Evolutionary conservation across 1,140 invertebrate genomes (phyloP).

Genomic region (Lethrus apterus): DNA sequence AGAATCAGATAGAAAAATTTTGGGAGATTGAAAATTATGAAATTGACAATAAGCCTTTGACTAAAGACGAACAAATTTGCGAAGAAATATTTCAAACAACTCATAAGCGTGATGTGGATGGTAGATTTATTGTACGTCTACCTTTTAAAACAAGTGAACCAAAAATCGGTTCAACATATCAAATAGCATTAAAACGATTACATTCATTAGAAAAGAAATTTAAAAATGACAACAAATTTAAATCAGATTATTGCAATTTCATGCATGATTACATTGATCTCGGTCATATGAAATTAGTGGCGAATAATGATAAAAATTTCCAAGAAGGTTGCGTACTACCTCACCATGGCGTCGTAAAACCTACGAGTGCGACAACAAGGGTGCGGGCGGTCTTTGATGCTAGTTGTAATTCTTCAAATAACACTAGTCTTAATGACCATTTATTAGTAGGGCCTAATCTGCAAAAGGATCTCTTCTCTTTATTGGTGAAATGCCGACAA

Average conservation of each 20-base stretch:
- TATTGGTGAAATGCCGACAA: constrained; percentile 29
- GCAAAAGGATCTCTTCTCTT: constrained; percentile 26
- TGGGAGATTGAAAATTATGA: constrained; percentile 4
- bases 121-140: constrained; percentile 22
- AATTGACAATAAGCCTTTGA: not conserved
- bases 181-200: constrained; percentile 9
- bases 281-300: constrained; percentile 24
- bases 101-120: constrained; percentile 4
- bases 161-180: constrained; percentile 12
- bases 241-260: constrained; percentile 25
- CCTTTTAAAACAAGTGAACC: constrained; percentile 14
- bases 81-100: constrained; percentile 7
- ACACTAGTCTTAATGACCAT: constrained; percentile 34
- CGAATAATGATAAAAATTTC: constrained; percentile 26
- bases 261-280: constrained; percentile 29
- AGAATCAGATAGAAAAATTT: constrained; percentile 11
- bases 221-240: constrained; percentile 18
- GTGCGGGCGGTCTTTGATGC: constrained; percentile 7
- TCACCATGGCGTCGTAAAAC: constrained; percentile 3
- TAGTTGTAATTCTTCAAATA: not conserved
- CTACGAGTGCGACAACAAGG: not conserved
- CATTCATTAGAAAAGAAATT: constrained; percentile 25
- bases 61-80: constrained; percentile 2
- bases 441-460: constrained; percentile 25
- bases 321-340: no score